Evolutionary conservation across 1,140 invertebrate genomes (phyloP).

Genomic region (Panagrolaimus sp.): DNA sequence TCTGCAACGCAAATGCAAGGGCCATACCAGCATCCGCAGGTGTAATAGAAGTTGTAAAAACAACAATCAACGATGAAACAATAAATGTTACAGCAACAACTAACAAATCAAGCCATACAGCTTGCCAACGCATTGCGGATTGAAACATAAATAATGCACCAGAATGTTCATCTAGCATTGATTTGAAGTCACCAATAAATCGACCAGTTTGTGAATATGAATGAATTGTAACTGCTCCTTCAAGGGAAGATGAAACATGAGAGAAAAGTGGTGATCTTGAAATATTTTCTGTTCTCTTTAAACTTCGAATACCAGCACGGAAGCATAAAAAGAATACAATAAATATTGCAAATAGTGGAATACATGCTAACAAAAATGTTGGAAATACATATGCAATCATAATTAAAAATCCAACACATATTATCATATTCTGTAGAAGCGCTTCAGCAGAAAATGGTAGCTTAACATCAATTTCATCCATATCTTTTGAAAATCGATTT

Average conservation of each 20-base stretch:
- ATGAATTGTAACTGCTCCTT: constrained; percentile 67
- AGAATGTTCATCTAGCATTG: constrained; percentile 45
- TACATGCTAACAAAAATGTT: constrained; percentile 64
- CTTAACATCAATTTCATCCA: constrained; percentile 68
- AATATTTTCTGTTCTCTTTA: constrained; percentile 66
- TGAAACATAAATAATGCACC: constrained; percentile 62
- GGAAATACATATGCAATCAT: constrained; percentile 66
- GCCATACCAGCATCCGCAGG: constrained; percentile 68
- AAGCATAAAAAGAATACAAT: constrained; percentile 63
- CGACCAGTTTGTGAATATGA: constrained; percentile 64
- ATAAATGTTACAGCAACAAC: constrained; percentile 62
- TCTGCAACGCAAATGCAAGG: constrained; percentile 65
- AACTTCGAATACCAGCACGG: constrained; percentile 56
- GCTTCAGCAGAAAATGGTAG: constrained; percentile 66
- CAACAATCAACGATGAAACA: constrained; percentile 64
- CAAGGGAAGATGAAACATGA: constrained; percentile 66
- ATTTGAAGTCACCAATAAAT: constrained; percentile 51
- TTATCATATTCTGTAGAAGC: constrained; percentile 65
- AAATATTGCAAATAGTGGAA: constrained; percentile 64
- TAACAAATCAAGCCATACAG: constrained; percentile 67
- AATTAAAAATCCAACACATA: constrained; percentile 62
- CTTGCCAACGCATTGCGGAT: constrained; percentile 68
- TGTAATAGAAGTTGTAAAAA: constrained; percentile 63
- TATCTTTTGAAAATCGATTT: constrained; percentile 67
- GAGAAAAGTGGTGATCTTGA: constrained; percentile 67